Conservation (phyloP, 2,888 invertebrate species). For the Synanthedon andrenaeformis region DNA sequence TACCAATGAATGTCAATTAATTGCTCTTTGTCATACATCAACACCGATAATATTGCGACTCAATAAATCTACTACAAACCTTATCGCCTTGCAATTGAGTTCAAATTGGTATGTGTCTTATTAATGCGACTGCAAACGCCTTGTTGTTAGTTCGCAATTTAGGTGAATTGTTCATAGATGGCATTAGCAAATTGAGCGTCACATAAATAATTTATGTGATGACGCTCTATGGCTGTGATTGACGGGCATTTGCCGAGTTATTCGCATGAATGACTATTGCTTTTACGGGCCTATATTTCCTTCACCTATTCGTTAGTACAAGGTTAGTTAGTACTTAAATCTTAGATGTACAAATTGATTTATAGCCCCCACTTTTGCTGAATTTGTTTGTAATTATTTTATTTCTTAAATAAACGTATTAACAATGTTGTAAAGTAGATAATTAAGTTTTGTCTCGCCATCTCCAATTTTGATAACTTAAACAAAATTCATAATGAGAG, state of each 20-base stretch:
- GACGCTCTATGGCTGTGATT: neutral
- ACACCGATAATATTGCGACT: neutral
- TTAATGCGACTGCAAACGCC: neutral
- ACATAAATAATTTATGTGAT: neutral
- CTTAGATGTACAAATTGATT: no score
- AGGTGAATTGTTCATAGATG: slow-evolving; percentile 8
- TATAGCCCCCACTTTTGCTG: no score
- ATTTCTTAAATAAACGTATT: no score
- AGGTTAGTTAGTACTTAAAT: no score
- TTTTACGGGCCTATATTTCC: neutral
- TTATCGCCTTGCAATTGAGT: neutral
- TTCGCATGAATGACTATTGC: neutral
- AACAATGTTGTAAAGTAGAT: no score
- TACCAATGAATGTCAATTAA: slow-evolving; percentile 47
- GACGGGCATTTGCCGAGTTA: neutral
- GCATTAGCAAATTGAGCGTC: slow-evolving; percentile 11
- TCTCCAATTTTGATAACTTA: no score
- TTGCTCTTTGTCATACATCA: slow-evolving; percentile 25
- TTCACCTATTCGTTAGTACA: no score
- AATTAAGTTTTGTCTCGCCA: no score
- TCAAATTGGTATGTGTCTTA: neutral
- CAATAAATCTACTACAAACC: neutral
- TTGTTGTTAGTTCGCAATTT: slow-evolving; percentile 6
- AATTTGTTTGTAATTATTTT: no score
- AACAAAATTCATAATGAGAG: no score